Conservation (phyloP, 2,113 vertebrate species). For the Paramisgurnus dabryanus region DNA sequence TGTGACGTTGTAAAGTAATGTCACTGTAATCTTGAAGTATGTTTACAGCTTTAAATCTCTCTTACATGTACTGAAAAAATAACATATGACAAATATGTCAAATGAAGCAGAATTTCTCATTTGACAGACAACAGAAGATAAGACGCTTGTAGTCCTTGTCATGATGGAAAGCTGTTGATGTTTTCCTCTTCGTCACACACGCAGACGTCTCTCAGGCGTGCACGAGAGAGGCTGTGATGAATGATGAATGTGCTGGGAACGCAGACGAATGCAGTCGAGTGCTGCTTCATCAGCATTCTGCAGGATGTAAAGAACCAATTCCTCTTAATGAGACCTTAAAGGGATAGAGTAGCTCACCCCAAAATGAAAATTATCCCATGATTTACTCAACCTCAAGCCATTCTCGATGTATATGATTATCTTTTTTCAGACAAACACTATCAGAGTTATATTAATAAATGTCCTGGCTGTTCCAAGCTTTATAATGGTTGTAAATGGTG, state of each 20-base stretch:
- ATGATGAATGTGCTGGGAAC: constrained; percentile 28
- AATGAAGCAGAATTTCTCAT: neutral
- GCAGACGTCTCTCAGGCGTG: constrained; percentile 28
- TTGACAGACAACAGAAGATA: neutral
- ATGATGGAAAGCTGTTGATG: constrained; percentile 26
- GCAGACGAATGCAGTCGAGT: neutral
- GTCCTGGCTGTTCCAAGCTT: too few species aligned
- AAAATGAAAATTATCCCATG: too few species aligned
- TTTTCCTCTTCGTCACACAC: constrained; percentile 25
- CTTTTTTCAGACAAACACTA: too few species aligned
- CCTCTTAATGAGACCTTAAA: neutral
- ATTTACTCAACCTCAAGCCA: too few species aligned
- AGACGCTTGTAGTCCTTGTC: constrained; percentile 16
- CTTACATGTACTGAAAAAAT: too few species aligned
- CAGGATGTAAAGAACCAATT: neutral
- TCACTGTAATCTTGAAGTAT: too few species aligned
- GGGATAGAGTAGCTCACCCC: neutral
- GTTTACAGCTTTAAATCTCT: too few species aligned
- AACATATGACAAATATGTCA: neutral
- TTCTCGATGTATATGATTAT: too few species aligned
- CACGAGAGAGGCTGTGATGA: constrained; percentile 11
- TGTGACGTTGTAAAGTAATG: too few species aligned
- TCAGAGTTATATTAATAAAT: too few species aligned
- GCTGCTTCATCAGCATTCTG: constrained; percentile 35
- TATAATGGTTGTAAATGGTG: too few species aligned